These are phyloP conservation scores for Adrianichthys oophorus DNA, from an alignment of 2,797 vertebrate species.

Conservation along the genomic window DNA sequence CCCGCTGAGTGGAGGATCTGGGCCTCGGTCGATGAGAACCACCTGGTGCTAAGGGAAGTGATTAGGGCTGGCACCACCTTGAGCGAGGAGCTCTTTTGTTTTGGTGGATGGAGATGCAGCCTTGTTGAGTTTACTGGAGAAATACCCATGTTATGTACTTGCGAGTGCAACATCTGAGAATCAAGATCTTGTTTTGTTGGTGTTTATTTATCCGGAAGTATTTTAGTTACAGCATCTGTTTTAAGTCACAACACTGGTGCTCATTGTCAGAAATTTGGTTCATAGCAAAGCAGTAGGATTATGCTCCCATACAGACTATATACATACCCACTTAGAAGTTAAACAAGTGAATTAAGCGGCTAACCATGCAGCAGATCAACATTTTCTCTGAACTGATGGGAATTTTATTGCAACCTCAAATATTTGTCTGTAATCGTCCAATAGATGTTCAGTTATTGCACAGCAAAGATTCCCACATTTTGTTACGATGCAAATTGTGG, in stretches of 20 bases:
- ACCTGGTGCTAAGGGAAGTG: slow-evolving; percentile 72
- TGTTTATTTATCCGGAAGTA: slow-evolving; percentile 46
- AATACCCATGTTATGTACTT: slow-evolving; percentile 57
- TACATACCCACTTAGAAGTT: slow-evolving; percentile 32
- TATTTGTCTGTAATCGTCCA: slow-evolving; percentile 30
- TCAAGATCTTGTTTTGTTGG: slow-evolving; percentile 49
- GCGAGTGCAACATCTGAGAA: slow-evolving; percentile 38
- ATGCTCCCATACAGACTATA: slow-evolving; percentile 26
- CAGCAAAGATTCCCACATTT: background rate
- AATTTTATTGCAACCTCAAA: slow-evolving; percentile 43
- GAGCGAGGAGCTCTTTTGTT: slow-evolving; percentile 59
- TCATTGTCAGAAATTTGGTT: slow-evolving; percentile 23
- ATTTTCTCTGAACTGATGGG: slow-evolving; percentile 22
- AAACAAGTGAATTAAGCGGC: slow-evolving; percentile 18
- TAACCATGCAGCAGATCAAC: slow-evolving; percentile 32
- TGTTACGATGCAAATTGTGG: too few species aligned
- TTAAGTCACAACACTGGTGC: slow-evolving; percentile 39
- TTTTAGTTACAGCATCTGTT: slow-evolving; percentile 53
- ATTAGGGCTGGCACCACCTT: slow-evolving; percentile 65
- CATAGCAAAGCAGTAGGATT: slow-evolving; percentile 44
- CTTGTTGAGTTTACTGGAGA: slow-evolving; percentile 53
- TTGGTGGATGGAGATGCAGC: slow-evolving; percentile 46
- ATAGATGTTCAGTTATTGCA: slow-evolving; percentile 22
- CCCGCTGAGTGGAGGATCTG: slow-evolving; percentile 52
- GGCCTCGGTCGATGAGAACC: slow-evolving; percentile 73